Conservation (phyloP, 2,113 vertebrate species). For the Alexandromys fortis region DNA sequence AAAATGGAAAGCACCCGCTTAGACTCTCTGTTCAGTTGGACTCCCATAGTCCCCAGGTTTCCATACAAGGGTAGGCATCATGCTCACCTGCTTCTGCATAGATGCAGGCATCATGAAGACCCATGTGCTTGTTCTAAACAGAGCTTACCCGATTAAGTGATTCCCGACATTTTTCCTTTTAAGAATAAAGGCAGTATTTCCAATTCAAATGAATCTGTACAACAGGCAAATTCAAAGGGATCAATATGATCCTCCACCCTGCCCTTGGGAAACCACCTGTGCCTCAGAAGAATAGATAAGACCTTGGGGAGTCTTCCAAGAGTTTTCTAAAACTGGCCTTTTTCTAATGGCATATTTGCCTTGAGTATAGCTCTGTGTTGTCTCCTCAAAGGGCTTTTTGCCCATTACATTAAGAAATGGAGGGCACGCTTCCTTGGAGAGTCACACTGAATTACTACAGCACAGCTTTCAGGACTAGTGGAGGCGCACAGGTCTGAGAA, state of each 20-base stretch:
- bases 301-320: neutral
- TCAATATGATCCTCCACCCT: neutral
- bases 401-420: neutral
- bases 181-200: neutral
- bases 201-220: neutral
- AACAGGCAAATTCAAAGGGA: slow-evolving; percentile 1
- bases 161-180: neutral
- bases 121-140: neutral
- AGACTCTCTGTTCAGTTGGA: neutral
- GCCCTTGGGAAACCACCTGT: neutral
- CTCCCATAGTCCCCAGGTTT: neutral
- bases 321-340: neutral
- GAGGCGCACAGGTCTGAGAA: neutral
- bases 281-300: neutral
- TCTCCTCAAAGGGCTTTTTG: neutral
- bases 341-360: neutral
- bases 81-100: neutral
- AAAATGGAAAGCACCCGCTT: neutral
- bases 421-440: neutral
- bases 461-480: neutral
- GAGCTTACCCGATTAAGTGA: neutral
- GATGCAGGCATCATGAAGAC: neutral
- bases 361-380: neutral
- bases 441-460: neutral
- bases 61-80: neutral